Percentiles rank a stretch among this genome's conserved stretches.
phyloP scores from a whole-genome alignment of 2,888 invertebrate genomes.

The Caenorhabditis sp. region DNA sequence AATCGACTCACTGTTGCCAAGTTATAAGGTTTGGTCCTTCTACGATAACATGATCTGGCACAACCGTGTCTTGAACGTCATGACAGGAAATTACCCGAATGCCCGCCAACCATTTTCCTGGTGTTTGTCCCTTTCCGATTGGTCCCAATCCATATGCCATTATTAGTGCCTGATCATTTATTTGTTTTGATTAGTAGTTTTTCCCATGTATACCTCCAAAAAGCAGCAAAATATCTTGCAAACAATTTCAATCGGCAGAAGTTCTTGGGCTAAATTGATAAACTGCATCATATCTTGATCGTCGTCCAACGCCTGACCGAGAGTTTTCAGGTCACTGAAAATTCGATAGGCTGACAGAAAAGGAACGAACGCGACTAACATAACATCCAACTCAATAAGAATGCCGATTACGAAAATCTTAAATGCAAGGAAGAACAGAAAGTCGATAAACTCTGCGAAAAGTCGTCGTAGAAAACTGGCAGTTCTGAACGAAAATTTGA shows the following conservation, averaged over 20 bases:
- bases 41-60: conserved; percentile 65
- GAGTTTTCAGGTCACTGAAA: conserved; percentile 78
- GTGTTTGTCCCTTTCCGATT: conserved; percentile 75
- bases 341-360: neutral
- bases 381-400: conserved; percentile 73
- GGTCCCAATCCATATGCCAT: conserved; percentile 61
- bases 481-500: conserved; percentile 43
- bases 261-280: conserved; percentile 79
- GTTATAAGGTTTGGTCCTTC: conserved; percentile 59
- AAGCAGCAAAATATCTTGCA: conserved; percentile 74
- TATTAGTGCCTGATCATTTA: conserved; percentile 55
- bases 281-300: conserved; percentile 78
- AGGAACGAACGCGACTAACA: conserved; percentile 66
- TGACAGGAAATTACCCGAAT: conserved; percentile 76
- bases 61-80: conserved; percentile 57
- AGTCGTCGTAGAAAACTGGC: conserved; percentile 74
- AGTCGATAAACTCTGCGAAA: conserved; percentile 78
- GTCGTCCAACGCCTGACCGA: conserved; percentile 73
- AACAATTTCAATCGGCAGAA: conserved; percentile 81
- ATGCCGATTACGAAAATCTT: conserved; percentile 74
- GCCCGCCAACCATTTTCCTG: conserved; percentile 78
- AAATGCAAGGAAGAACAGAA: conserved; percentile 73
- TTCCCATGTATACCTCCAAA: conserved; percentile 69
- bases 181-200: neutral
- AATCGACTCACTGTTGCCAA: conserved; percentile 66